phyloP scores from a whole-genome alignment of 2,888 invertebrate species.

The Asteroscopus sphinx region DNA sequence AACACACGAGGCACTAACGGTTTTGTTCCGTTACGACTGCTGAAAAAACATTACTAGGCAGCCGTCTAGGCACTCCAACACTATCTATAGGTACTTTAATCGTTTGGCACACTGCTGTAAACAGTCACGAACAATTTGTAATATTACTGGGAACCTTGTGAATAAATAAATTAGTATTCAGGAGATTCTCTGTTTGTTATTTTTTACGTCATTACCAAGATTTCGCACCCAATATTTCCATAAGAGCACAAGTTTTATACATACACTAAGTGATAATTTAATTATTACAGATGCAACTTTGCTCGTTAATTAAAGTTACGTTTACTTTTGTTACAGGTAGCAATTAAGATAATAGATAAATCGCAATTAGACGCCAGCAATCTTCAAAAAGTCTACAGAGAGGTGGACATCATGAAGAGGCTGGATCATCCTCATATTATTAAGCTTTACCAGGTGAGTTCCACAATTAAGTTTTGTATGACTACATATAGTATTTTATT shows the following conservation, averaged over 20 bases:
- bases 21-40: constrained; percentile 71
- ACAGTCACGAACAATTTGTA: constrained; percentile 7
- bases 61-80: constrained; percentile 21
- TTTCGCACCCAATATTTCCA: not conserved
- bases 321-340: constrained; percentile 92
- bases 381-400: constrained; percentile 98
- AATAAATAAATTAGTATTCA: constrained; percentile 10
- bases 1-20: constrained; percentile 72
- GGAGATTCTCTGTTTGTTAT: not conserved
- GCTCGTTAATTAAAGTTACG: constrained; percentile 13
- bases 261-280: constrained; percentile 7
- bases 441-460: constrained; percentile 96
- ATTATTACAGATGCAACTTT: constrained; percentile 15
- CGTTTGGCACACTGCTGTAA: constrained; percentile 10
- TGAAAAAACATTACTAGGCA: constrained; percentile 50
- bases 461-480: no score
- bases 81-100: constrained; percentile 25
- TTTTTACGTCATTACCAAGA: not conserved
- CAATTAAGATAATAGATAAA: constrained; percentile 98
- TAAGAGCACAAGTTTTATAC: not conserved
- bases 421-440: constrained; percentile 99
- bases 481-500: no score
- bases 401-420: constrained; percentile 99
- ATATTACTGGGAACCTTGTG: constrained; percentile 3
- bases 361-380: constrained; percentile 97